Conservation (phyloP, 2,888 invertebrate genomes). For the Melanargia galathea region DNA sequence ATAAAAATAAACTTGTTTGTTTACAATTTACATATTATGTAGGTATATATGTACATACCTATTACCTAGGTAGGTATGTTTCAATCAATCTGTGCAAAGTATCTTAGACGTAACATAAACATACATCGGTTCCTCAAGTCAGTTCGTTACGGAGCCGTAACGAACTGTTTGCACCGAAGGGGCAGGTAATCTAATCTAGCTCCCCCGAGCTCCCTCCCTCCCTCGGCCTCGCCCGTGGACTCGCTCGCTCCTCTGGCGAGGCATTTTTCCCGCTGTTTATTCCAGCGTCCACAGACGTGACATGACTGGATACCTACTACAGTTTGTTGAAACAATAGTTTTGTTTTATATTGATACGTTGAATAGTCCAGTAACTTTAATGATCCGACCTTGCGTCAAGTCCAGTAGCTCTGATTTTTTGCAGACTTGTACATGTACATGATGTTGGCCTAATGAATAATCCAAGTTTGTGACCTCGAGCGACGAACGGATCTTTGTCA, state of each 20-base stretch:
- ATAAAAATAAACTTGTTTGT: too few species aligned
- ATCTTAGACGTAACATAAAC: constrained; percentile 27
- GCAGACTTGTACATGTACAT: too few species aligned
- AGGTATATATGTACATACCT: too few species aligned
- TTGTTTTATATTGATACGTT: constrained; percentile 2
- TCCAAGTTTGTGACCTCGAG: too few species aligned
- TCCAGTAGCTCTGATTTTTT: too few species aligned
- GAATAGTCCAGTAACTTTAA: too few species aligned
- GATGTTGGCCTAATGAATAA: too few species aligned
- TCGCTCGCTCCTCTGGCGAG: constrained; percentile 45
- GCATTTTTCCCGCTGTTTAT: constrained; percentile 71
- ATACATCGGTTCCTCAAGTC: constrained; percentile 39
- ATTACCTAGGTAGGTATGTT: too few species aligned
- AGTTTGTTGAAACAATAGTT: constrained; percentile 3
- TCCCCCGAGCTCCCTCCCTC: constrained; percentile 54
- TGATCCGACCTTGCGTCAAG: too few species aligned
- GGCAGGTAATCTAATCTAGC: constrained; percentile 75
- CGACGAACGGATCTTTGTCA: too few species aligned
- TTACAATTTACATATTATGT: too few species aligned
- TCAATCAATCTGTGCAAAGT: constrained; percentile 37
- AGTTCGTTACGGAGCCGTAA: constrained; percentile 66
- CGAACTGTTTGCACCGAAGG: constrained; percentile 77
- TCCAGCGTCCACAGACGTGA: constrained; percentile 63
- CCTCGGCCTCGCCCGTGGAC: constrained; percentile 48
- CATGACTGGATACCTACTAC: constrained; percentile 49